Conservation (phyloP, 1,140 invertebrate genomes). For the Aphaenogaster rudis region DNA sequence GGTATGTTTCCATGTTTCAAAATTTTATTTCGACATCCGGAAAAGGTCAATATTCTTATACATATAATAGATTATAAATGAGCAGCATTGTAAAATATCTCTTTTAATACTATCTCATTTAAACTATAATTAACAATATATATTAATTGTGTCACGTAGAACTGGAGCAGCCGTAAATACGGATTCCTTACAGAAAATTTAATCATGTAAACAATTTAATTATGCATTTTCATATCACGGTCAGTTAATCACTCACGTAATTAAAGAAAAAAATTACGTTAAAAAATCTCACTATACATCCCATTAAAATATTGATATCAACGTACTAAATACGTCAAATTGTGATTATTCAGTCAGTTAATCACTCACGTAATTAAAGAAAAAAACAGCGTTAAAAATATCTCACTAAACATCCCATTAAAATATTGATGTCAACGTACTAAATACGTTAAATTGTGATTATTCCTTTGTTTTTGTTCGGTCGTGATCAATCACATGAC, state of each 20-base stretch:
- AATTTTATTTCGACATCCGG: slow-evolving; percentile 30
- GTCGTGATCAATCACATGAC: neutral
- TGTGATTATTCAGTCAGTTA: neutral
- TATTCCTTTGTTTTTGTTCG: neutral
- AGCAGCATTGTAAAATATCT: neutral
- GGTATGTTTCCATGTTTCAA: neutral
- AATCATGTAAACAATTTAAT: neutral
- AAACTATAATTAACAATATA: neutral
- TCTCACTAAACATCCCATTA: neutral
- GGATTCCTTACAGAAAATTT: neutral
- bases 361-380: neutral
- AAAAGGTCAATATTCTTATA: neutral
- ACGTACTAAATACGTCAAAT: neutral
- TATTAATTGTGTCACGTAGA: neutral
- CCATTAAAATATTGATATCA: neutral
- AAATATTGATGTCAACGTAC: neutral
- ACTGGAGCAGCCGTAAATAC: neutral
- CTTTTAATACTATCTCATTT: neutral
- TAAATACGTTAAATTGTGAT: neutral
- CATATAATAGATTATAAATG: neutral
- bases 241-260: slow-evolving; percentile 9
- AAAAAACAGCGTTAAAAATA: neutral
- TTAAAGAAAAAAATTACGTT: neutral
- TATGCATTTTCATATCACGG: neutral
- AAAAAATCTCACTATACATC: neutral